Evolutionary conservation across 2,888 invertebrate genomes (phyloP), one percentile per base, ranked within the genome.

Genomic region (Apamea sordens): DNA sequence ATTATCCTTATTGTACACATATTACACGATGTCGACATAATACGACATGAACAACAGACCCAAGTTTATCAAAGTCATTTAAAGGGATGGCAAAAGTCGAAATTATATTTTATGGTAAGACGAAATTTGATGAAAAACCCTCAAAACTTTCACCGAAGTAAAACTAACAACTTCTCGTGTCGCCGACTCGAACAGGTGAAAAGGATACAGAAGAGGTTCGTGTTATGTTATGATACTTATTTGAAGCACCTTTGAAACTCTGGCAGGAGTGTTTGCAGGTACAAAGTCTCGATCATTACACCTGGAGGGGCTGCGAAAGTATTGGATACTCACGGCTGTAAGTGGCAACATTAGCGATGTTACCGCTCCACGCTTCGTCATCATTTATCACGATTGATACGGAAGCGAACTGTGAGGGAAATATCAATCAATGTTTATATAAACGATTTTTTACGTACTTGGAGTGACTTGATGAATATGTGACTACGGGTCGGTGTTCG

Each of bases 291-390:
- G 73, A 84, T 89, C 89, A 80, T 88, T 82, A 86, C 76, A 86
- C 71, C 68, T 65, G 61, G 71, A 76, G 76, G 75, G 64, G 74
- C 72, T 78, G 50, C 76, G 76, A 79, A 84, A 82, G 86, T 91
- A 85, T 88, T 83, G 79, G 85, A 85, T 74, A 85, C 85, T 88
- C 82, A 86, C 77, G 74, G 73, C 82, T 76, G 79, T 88, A 89
- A 90, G 88, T 87, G 86, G 89, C 82, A 86, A 88, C 90, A 90
- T 90, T 89, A 90, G 80, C 86, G 81, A 83, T 80, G 83, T 86
- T 84, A 82, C 82, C 78, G 80, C 79, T 79, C 81, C 77, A 53
- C 78, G 84, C 88, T 86, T 84, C 84, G 89, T 88, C 90, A 89
- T 83, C 88, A 77, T 89, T 84, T 86, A 86, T 84, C 84, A 89